phyloP scores from a whole-genome alignment of 2,797 vertebrate species.

The Macrochelys suwanniensis region DNA sequence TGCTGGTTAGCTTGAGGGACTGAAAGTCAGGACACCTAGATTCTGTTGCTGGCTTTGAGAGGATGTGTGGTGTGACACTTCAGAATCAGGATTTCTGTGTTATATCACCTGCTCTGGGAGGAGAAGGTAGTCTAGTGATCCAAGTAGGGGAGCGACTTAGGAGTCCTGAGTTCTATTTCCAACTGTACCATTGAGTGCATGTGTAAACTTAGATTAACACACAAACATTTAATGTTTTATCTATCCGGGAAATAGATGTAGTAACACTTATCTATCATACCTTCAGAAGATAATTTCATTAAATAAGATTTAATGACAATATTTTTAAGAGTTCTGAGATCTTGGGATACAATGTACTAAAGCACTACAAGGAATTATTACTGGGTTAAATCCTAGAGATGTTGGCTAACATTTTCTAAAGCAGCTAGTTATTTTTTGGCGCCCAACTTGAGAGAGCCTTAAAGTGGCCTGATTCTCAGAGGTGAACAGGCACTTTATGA shows the following conservation, averaged over 20 bases:
- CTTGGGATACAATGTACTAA: not conserved
- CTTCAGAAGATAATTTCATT: not conserved
- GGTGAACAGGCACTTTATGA: not conserved
- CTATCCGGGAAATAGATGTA: accelerated
- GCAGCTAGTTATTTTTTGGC: not conserved
- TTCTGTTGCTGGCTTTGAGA: not conserved
- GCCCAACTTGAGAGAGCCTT: not conserved
- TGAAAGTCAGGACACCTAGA: not conserved
- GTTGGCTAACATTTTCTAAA: not conserved
- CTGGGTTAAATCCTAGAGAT: not conserved
- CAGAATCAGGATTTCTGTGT: accelerated
- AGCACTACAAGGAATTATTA: not conserved
- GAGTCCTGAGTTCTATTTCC: not conserved
- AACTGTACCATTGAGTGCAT: not conserved
- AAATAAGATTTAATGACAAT: not conserved
- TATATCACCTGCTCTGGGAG: not conserved
- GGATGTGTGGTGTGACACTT: not conserved
- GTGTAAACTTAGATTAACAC: not conserved
- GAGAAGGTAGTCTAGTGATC: not conserved
- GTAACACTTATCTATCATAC: accelerated
- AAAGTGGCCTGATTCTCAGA: not conserved
- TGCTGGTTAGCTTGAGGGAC: not conserved
- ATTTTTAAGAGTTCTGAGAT: not conserved
- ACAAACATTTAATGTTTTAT: not conserved
- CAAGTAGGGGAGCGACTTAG: accelerated